A percentile compares a stretch with the other conserved stretches of the same genome.
These are phyloP conservation scores for Oligia fasciuncula DNA, from an alignment of 2,888 invertebrate genomes.

Conservation along the genomic window DNA sequence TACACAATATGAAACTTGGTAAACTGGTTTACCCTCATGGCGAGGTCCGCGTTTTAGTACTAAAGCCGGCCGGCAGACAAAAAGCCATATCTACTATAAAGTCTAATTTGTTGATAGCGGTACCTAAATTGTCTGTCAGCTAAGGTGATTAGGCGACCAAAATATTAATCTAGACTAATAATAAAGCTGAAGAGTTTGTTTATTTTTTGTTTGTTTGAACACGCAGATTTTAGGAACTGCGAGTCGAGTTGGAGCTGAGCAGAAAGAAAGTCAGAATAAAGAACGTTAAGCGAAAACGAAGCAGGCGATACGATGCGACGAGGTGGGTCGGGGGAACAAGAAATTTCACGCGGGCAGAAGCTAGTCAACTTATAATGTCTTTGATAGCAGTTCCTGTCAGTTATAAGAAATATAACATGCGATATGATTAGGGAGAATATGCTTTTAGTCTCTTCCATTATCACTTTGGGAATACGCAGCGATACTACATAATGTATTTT, in stretches of 20 bases:
- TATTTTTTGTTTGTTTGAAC: background rate
- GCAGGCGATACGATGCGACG: background rate
- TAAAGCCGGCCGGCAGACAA: background rate
- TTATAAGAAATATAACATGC: no score
- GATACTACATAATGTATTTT: background rate
- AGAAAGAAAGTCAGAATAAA: no score
- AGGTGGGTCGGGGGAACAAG: background rate
- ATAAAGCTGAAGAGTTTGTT: background rate
- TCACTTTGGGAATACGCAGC: background rate
- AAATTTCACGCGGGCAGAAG: background rate
- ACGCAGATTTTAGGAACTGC: no score
- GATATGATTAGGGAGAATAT: background rate
- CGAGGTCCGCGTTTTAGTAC: slow-evolving; percentile 4
- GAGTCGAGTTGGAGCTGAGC: background rate
- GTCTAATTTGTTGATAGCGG: background rate
- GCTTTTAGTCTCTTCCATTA: background rate
- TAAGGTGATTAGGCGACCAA: background rate
- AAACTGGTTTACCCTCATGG: slow-evolving; percentile 6
- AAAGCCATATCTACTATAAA: background rate
- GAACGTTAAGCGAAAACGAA: background rate
- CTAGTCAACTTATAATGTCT: background rate
- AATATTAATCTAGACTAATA: background rate
- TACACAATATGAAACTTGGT: slow-evolving; percentile 29
- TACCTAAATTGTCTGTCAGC: background rate
- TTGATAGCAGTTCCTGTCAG: background rate